Evolutionary conservation across 1,140 invertebrate species (phyloP).

Genomic region (Drosophila sproati): DNA sequence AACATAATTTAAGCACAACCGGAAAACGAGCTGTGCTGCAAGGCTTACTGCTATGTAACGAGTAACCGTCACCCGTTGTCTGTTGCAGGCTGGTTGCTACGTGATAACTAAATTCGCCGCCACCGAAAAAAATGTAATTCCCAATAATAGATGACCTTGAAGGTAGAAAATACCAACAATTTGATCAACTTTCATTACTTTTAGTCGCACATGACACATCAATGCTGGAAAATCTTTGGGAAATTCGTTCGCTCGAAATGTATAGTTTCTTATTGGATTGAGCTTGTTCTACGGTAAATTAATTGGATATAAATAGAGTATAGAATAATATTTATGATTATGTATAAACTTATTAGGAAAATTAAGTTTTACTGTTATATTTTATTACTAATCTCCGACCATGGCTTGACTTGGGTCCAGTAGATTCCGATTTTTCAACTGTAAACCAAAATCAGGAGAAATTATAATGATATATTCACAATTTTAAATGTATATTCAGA

Average conservation of each 20-base stretch:
- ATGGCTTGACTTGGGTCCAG: no score
- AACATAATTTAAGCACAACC: background rate
- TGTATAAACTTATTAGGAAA: no score
- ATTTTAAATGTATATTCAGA: no score
- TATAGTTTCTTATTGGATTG: slow-evolving; percentile 58
- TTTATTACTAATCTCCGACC: no score
- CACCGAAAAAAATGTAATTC: background rate
- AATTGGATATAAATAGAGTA: no score
- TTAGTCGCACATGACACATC: slow-evolving; percentile 23
- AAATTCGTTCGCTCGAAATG: slow-evolving; percentile 47
- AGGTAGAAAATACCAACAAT: slow-evolving; percentile 20
- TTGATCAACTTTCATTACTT: slow-evolving; percentile 19
- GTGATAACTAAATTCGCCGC: background rate
- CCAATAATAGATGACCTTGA: slow-evolving; percentile 48
- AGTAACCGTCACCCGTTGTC: background rate
- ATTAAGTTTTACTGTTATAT: no score
- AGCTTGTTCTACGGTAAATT: slow-evolving; percentile 17
- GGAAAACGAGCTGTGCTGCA: background rate
- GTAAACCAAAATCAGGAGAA: background rate
- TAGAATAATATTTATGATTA: no score
- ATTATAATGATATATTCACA: background rate
- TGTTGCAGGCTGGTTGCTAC: background rate
- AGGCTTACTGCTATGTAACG: slow-evolving; percentile 13
- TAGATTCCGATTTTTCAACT: no score
- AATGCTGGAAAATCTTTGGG: slow-evolving; percentile 27